phyloP scores from a whole-genome alignment of 1,140 invertebrate genomes.

The Bombus confusus region DNA sequence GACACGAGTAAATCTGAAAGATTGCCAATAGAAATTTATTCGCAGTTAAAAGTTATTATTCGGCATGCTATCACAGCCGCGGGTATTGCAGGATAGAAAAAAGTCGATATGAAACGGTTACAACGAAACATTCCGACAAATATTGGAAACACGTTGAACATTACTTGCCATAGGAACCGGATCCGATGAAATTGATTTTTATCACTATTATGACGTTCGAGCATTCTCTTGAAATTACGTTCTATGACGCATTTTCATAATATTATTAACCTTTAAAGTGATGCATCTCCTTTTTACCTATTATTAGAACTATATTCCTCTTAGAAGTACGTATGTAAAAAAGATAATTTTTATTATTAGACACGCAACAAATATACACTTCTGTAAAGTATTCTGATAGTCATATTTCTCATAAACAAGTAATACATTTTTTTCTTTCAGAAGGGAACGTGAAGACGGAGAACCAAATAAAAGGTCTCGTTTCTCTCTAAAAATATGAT shows the following conservation, averaged over 20 bases:
- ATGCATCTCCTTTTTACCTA: conserved; percentile 31
- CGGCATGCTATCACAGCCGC: not conserved
- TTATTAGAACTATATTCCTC: conserved; percentile 41
- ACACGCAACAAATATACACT: conserved; percentile 26
- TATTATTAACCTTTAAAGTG: conserved; percentile 48
- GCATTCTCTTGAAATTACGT: conserved; percentile 2
- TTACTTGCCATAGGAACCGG: not conserved
- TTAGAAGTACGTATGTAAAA: conserved; percentile 46
- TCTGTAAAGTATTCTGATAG: not conserved
- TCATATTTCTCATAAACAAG: not conserved
- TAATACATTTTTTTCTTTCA: too few relatives aligned
- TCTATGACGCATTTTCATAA: conserved; percentile 43
- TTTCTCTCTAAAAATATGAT: not conserved
- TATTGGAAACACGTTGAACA: not conserved
- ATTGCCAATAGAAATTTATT: not conserved
- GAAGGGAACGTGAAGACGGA: not conserved
- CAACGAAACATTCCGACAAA: not conserved
- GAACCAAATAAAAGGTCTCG: not conserved
- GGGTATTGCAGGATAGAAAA: not conserved
- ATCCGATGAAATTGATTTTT: not conserved
- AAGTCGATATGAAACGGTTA: not conserved
- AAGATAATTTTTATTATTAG: conserved; percentile 40
- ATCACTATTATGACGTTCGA: not conserved
- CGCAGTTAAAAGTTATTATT: not conserved
- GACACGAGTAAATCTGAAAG: not conserved